Evolutionary conservation across 2,888 invertebrate species (phyloP).

Genomic region (Calliopum simillimum): DNA sequence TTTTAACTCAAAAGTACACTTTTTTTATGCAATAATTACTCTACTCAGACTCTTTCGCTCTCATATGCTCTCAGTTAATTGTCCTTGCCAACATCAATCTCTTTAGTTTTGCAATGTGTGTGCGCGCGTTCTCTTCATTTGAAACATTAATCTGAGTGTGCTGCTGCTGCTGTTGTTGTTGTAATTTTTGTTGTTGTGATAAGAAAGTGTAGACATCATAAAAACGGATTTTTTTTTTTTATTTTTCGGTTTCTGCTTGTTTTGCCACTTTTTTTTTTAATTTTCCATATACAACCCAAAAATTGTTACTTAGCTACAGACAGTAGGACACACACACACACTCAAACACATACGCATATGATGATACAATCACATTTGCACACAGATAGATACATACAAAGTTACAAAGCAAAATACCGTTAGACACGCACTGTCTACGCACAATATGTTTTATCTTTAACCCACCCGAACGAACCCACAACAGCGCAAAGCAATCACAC

Average conservation of each 20-base stretch:
- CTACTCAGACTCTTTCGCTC: neutral
- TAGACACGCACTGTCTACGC: neutral
- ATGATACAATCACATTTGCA: neutral
- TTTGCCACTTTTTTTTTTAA: neutral
- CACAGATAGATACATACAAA: slow-evolving; percentile 1
- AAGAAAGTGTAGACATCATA: slow-evolving; percentile 12
- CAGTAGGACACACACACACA: neutral
- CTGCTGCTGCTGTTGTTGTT: neutral
- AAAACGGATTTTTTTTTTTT: neutral
- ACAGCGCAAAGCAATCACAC: neutral
- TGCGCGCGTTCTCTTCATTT: neutral
- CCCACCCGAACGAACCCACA: neutral
- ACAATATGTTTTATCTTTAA: neutral
- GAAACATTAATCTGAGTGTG: neutral
- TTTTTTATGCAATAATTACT: too few species aligned
- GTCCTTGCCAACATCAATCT: neutral
- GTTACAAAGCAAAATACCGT: neutral
- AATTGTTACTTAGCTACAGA: slow-evolving; percentile 21
- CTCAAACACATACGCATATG: neutral
- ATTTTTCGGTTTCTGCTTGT: neutral
- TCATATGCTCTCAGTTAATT: neutral
- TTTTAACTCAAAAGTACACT: too few species aligned
- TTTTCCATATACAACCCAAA: slow-evolving; percentile 14
- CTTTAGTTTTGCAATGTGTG: neutral
- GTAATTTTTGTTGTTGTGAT: neutral